Evolutionary conservation across 2,797 vertebrate genomes (phyloP), one percentile per base, ranked within the genome.

Genomic region (Cirrhinus molitorella): DNA sequence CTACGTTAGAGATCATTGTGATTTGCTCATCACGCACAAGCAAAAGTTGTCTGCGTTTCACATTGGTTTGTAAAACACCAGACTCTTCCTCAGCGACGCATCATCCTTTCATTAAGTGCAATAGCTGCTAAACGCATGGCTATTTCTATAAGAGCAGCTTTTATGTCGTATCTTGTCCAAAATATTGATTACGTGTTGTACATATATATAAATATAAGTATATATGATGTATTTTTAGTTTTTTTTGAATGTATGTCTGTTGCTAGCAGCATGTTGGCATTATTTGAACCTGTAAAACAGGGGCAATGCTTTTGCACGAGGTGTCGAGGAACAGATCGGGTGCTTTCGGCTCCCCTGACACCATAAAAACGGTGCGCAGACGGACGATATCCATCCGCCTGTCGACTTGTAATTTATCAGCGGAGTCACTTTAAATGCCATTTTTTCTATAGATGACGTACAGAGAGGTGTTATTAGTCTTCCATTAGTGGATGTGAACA

Each of bases 91-190:
- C 67, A 31, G 49, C 66, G 75, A 49, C 49, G 47, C 85, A 80
- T 79, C 86, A 87, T 57, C 88, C 90, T 43, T 86, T 70, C 79
- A 68, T 83, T 68, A 87, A 67, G 87, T 43, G 85, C 88, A 81
- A 91, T 78, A 71, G 91, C 91, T 93, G 93, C 92, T 92, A 92
- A 40, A 87, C 86, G 93, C 93, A 94, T 92, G 92, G 88, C 90
- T 93, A 79, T 88, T 88, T 77, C 87, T 90, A 86, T 83, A 80
- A 86, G 72, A 90, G 89, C 86, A 88, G 80, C 17, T 90, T 74
- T 86, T n/a, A 87, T 66, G 65, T 85, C 80, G 87, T 87, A 61
- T 87, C 74, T 65, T 84, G 87, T 55, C 79, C 82, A 77, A 82
- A 40, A 63, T n/a, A n/a, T n/a, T n/a, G 16, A 73, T 78, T 37